These are phyloP conservation scores for Halisarca cf. caerulea DNA, from an alignment of 37 sponge, comb jelly and placozoan species.

Conservation along the genomic window DNA sequence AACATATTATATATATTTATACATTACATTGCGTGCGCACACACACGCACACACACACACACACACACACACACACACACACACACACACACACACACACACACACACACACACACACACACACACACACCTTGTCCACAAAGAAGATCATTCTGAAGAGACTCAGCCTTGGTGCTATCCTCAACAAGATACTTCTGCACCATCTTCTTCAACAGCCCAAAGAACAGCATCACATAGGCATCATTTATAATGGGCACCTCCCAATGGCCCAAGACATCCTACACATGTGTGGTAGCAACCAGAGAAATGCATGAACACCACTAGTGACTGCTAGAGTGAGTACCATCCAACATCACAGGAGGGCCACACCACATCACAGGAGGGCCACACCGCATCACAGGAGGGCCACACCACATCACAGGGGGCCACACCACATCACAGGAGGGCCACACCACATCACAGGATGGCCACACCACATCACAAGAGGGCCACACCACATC, in stretches of 20 bases:
- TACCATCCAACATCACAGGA: too few relatives aligned
- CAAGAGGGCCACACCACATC: too few relatives aligned
- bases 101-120: neutral
- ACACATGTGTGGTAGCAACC: too few relatives aligned
- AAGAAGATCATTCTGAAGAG: slow-evolving; percentile 87
- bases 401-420: too few relatives aligned
- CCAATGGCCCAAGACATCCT: slow-evolving; percentile 82
- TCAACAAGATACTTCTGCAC: slow-evolving; percentile 53
- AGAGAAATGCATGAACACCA: too few relatives aligned
- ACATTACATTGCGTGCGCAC: neutral
- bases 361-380: too few relatives aligned
- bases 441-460: too few relatives aligned
- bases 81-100: neutral
- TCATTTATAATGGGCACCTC: slow-evolving; percentile 83
- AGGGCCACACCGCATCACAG: too few relatives aligned
- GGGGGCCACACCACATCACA: too few relatives aligned
- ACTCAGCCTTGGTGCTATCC: slow-evolving; percentile 58
- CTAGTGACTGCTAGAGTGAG: too few relatives aligned
- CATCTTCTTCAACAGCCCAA: slow-evolving; percentile 82
- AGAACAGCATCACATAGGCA: slow-evolving; percentile 89
- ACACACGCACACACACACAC: neutral
- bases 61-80: neutral
- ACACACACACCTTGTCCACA: slow-evolving; percentile 80
- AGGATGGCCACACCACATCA: too few relatives aligned
- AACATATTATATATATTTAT: neutral